Base-by-base conservation (phyloP, 1,140 invertebrate genomes). In the Scaptomyza graminum region DNA sequence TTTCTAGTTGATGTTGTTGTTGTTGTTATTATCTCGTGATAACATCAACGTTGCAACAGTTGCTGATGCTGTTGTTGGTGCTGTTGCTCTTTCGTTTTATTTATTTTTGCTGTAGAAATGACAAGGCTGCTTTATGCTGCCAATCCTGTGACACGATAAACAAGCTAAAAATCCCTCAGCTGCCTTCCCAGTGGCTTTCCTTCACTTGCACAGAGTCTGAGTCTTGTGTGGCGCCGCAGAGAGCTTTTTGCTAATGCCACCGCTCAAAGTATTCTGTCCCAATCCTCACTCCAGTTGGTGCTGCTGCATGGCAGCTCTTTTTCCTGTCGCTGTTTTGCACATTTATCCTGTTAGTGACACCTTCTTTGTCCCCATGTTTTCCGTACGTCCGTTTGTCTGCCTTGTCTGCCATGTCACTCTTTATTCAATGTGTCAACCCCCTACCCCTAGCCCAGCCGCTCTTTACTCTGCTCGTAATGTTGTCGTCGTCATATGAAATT, bases 341-440 rank as follows among this genome's bases (percentile, higher is more conserved):
- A 87, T 87, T 87, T 87, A 87, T 87, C 82, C 82, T 88, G 82
- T 72, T 78, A 88, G 82, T 87, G 82, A 87, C 82, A 87, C 83
- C 83, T 87, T 78, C 82, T 87, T 87, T 87, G 82, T 87, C 65
- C 71, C 83, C 78, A 61, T 79, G 82, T 88, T 72, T 75, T 71
- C 37, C 54, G 12, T 28, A 13, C 46, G 18, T 37, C 28, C 46
- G 0, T 1, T 11, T 44, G 18, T 43, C 16, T 28, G 31, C 25
- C 12, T 18, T 9, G 37, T 13, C 39, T 11, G 50, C 66, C 82
- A 72, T 79, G 83, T 87, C 82, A 88, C 78, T 87, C 83, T 87
- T 87, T 83, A 88, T 87, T 87, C 82, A 76, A 47, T 39, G 25
- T 41, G 49, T 56, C 60, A 8, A 34, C 31, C 46, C 16, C 3